Conservation (phyloP, 2,113 vertebrate genomes). For the Melierax canorus region DNA sequence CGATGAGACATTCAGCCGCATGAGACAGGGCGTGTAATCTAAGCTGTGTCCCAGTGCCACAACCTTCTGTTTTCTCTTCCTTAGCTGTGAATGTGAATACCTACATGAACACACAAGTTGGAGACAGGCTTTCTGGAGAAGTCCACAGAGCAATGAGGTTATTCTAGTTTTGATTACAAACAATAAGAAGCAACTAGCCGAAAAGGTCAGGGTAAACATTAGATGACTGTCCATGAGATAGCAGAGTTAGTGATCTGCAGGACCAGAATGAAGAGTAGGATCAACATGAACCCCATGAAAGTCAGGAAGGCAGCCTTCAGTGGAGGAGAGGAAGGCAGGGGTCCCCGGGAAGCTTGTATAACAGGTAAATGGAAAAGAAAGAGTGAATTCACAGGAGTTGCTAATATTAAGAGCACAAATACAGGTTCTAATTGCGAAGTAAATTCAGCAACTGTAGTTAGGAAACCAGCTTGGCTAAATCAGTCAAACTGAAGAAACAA, state of each 20-base stretch:
- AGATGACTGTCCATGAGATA: background rate
- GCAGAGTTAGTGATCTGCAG: background rate
- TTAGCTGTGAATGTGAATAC: background rate
- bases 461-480: background rate
- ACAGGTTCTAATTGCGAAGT: background rate
- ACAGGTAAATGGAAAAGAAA: background rate
- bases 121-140: background rate
- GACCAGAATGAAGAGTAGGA: background rate
- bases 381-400: background rate
- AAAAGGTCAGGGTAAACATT: background rate
- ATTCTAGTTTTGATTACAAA: background rate
- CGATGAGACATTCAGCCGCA: background rate
- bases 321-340: background rate
- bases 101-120: background rate
- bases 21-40: accelerated
- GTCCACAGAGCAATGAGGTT: background rate
- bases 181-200: background rate
- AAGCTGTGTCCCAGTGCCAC: background rate
- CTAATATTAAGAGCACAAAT: background rate
- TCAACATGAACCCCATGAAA: background rate
- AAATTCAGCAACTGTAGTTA: background rate
- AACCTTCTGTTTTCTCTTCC: background rate
- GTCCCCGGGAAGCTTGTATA: background rate
- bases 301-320: background rate
- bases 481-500: background rate